Evolutionary conservation across 2,797 vertebrate genomes (phyloP).

Genomic region (Craterocephalus amniculus): DNA sequence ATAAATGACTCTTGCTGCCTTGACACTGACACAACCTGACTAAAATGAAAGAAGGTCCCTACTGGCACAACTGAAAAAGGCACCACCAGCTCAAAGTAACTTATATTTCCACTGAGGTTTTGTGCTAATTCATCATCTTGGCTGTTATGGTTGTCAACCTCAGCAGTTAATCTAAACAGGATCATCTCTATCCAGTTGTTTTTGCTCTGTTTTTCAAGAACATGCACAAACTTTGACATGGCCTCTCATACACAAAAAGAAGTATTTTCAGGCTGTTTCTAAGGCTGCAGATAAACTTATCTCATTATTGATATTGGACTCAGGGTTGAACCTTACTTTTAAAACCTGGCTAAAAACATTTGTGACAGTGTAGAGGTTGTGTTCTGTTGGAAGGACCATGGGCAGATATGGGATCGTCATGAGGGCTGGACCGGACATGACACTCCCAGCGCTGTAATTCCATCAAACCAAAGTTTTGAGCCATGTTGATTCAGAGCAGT

Average conservation of each 20-base stretch:
- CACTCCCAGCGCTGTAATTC: slow-evolving; percentile 7
- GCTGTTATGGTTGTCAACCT: neutral
- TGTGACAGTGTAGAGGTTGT: neutral
- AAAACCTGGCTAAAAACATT: neutral
- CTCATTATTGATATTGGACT: neutral
- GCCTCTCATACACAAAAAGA: neutral
- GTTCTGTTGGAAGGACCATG: neutral
- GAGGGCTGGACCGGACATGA: neutral
- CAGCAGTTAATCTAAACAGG: neutral
- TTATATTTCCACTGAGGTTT: neutral
- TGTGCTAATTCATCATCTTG: neutral
- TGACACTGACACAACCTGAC: slow-evolving; percentile 33
- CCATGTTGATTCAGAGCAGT: neutral
- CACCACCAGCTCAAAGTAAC: neutral
- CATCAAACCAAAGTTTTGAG: slow-evolving; percentile 11
- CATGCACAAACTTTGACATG: neutral
- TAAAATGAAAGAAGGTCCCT: slow-evolving; percentile 2
- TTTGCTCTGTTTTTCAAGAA: neutral
- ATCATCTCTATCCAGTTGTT: neutral
- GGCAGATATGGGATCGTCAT: neutral
- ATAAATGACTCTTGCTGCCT: slow-evolving; percentile 24
- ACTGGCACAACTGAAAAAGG: neutral
- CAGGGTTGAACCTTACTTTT: neutral
- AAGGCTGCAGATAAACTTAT: neutral
- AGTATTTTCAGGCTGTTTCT: neutral